Conservation (phyloP, 2,888 invertebrate species). For the Oscheius sp. region DNA sequence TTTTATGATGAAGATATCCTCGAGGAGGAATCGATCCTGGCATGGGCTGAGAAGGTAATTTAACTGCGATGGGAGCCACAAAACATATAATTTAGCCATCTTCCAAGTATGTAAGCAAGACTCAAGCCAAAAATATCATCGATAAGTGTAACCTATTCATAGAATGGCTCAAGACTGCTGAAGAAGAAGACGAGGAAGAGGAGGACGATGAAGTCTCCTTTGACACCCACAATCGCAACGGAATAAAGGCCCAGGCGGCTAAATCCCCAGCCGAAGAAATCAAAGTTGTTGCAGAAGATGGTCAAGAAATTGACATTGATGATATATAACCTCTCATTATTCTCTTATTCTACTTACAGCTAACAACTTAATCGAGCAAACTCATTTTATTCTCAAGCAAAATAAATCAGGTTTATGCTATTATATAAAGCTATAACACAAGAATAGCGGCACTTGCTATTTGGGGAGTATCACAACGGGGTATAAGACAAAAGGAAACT, state of each 20-base stretch:
- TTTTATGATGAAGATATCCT: constrained; percentile 94
- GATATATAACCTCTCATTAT: constrained; percentile 57
- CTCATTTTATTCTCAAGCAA: background rate
- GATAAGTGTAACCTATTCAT: constrained; percentile 90
- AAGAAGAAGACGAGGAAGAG: constrained; percentile 86
- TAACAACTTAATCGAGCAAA: background rate
- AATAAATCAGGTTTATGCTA: background rate
- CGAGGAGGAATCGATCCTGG: constrained; percentile 90
- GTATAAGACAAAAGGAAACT: background rate
- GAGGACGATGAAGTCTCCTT: constrained; percentile 76
- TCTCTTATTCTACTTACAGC: background rate
- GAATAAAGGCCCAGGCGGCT: constrained; percentile 51
- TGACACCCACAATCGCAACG: constrained; percentile 46
- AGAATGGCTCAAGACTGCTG: constrained; percentile 91
- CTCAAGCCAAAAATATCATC: constrained; percentile 86
- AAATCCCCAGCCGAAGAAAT: background rate
- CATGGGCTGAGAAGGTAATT: constrained; percentile 89
- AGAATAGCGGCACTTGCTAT: background rate
- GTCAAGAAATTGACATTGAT: constrained; percentile 63
- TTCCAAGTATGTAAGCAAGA: constrained; percentile 92
- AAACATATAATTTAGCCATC: constrained; percentile 70
- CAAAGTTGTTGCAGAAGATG: constrained; percentile 52
- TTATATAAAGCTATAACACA: background rate
- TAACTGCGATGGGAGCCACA: background rate
- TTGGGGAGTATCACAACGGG: no score